phyloP scores from a whole-genome alignment of 2,888 invertebrate genomes.

The Gastrophysa polygoni region DNA sequence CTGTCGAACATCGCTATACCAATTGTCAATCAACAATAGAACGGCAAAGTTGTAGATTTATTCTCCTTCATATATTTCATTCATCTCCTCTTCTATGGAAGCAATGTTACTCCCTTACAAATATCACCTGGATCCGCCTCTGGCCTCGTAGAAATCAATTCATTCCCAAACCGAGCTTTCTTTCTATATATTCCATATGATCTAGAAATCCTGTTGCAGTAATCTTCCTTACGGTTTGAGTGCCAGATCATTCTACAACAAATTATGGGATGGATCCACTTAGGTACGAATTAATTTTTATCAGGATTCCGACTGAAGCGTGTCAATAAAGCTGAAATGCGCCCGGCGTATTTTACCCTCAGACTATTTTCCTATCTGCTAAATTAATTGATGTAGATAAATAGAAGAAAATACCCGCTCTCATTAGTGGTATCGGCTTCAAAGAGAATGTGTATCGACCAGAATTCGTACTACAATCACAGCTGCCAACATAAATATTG shows the following conservation, averaged over 20 bases:
- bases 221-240: neutral
- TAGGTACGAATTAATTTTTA: conserved; percentile 36
- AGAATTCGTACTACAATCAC: conserved; percentile 47
- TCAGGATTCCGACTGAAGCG: conserved; percentile 31
- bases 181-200: too few relatives aligned
- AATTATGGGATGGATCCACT: conserved; percentile 31
- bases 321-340: conserved; percentile 49
- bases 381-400: conserved; percentile 54
- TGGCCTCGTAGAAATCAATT: too few relatives aligned
- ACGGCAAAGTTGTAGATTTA: too few relatives aligned
- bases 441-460: conserved; percentile 41
- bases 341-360: conserved; percentile 45
- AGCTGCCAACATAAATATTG: conserved; percentile 48
- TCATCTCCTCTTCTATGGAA: too few relatives aligned
- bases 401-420: conserved; percentile 48
- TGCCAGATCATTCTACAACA: conserved; percentile 18
- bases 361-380: conserved; percentile 46
- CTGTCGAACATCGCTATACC: too few relatives aligned
- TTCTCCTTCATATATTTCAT: too few relatives aligned
- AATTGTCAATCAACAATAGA: too few relatives aligned
- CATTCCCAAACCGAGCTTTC: too few relatives aligned
- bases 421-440: conserved; percentile 53
- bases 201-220: neutral
- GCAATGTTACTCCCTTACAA: too few relatives aligned
- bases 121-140: too few relatives aligned